Evolutionary conservation across 2,888 invertebrate species (phyloP).

Genomic region (Kuschelorhynchus macadamiae): DNA sequence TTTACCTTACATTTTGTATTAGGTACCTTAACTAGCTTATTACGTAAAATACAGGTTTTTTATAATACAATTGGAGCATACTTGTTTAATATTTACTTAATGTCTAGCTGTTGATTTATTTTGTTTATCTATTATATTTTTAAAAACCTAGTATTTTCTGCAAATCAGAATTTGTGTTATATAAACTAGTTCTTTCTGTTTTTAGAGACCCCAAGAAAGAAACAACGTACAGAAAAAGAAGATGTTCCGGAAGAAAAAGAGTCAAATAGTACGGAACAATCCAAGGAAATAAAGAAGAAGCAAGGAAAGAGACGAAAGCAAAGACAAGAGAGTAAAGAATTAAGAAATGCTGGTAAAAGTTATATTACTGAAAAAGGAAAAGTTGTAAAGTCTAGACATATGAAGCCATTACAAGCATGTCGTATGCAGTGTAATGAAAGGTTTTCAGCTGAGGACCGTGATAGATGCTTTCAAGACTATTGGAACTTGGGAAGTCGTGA

Average conservation of each 20-base stretch:
- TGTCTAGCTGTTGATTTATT: no score
- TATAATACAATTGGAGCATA: no score
- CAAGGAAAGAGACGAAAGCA: conserved; percentile 4
- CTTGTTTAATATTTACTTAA: no score
- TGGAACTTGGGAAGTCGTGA: conserved; percentile 24
- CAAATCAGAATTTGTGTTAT: no score
- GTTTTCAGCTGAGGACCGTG: conserved; percentile 13
- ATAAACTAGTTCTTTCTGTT: no score
- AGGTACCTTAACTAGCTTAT: no score
- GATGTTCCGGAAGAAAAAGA: not conserved
- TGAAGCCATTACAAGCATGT: conserved; percentile 4
- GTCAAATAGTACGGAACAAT: not conserved
- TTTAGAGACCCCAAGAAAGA: not conserved
- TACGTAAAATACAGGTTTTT: no score
- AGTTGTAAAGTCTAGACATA: conserved; percentile 7
- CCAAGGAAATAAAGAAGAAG: not conserved
- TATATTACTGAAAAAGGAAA: conserved; percentile 9
- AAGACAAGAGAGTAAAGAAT: conserved; percentile 16
- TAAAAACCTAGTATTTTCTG: no score
- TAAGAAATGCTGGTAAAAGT: not conserved
- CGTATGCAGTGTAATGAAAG: conserved; percentile 14
- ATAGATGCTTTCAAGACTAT: conserved; percentile 18
- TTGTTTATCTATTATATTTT: no score
- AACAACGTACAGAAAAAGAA: not conserved
- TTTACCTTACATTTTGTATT: no score